These are phyloP conservation scores for Tetramorium simillimum DNA, from an alignment of 1,140 invertebrate genomes.

Conservation along the genomic window DNA sequence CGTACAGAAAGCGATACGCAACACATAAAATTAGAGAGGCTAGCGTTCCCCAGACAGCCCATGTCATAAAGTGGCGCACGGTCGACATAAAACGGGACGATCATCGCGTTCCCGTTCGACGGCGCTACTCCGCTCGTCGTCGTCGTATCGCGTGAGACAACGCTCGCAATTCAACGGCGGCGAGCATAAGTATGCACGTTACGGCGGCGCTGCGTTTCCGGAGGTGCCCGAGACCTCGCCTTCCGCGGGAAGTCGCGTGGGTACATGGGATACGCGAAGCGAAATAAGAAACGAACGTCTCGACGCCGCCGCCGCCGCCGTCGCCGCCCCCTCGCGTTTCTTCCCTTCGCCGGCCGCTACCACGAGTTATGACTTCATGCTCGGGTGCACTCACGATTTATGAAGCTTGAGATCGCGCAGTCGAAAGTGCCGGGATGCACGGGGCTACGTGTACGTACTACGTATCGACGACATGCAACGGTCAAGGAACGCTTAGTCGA, in stretches of 20 bases:
- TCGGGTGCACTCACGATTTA: slow-evolving; percentile 70
- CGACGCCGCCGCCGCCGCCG: slow-evolving; percentile 55
- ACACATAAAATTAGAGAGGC: slow-evolving; percentile 35
- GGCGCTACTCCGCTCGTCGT: background rate
- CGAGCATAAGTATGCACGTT: slow-evolving; percentile 58
- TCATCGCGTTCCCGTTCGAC: background rate
- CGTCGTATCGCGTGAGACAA: slow-evolving; percentile 10
- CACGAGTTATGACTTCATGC: slow-evolving; percentile 73
- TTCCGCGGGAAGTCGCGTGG: slow-evolving; percentile 66
- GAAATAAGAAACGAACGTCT: slow-evolving; percentile 53
- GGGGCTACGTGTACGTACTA: slow-evolving; percentile 13
- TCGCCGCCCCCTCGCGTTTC: slow-evolving; percentile 22
- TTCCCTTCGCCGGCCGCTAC: slow-evolving; percentile 42
- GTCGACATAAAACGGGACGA: slow-evolving; percentile 28
- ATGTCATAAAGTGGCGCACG: slow-evolving; percentile 14
- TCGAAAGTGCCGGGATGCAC: slow-evolving; percentile 43
- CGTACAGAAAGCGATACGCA: slow-evolving; percentile 12
- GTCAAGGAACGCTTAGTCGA: slow-evolving; percentile 12
- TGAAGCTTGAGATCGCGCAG: slow-evolving; percentile 67
- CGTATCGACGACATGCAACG: slow-evolving; percentile 18
- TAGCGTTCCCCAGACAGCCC: background rate
- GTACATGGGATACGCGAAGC: slow-evolving; percentile 40
- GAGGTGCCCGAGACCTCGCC: slow-evolving; percentile 56
- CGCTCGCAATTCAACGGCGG: background rate
- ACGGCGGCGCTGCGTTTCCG: slow-evolving; percentile 55